A percentile compares a stretch with the other conserved stretches of the same genome.
phyloP scores from a whole-genome alignment of 2,888 invertebrate species.

The Chrysina gloriosa region DNA sequence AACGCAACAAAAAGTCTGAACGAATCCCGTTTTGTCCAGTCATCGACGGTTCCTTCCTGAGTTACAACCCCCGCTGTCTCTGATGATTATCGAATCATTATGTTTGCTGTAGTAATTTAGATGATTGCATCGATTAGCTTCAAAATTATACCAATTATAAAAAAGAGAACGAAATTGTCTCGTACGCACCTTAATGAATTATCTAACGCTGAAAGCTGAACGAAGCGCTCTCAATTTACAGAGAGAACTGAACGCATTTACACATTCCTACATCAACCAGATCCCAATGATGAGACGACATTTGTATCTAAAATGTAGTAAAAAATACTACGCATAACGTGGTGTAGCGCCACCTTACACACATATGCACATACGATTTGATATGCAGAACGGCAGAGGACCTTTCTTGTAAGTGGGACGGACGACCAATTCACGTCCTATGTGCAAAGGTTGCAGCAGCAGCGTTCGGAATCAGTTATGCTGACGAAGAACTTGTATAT shows the following conservation, averaged over 20 bases:
- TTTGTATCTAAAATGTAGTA: too few relatives aligned
- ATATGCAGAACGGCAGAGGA: conserved; percentile 2
- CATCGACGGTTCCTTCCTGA: neutral
- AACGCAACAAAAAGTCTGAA: too few relatives aligned
- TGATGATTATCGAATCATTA: neutral
- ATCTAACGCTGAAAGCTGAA: too few relatives aligned
- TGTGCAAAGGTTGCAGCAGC: conserved; percentile 7
- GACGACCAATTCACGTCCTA: neutral
- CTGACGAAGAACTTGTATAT: conserved; percentile 18
- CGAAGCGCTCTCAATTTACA: too few relatives aligned
- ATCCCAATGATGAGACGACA: too few relatives aligned
- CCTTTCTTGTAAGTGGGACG: conserved; percentile 9
- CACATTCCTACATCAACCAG: too few relatives aligned
- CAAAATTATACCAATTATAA: neutral
- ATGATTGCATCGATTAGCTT: neutral
- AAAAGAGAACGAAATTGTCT: too few relatives aligned
- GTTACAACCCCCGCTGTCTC: neutral
- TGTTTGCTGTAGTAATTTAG: neutral
- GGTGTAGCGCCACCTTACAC: neutral
- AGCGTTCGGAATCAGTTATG: conserved; percentile 18
- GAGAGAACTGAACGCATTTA: too few relatives aligned
- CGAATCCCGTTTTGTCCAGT: neutral
- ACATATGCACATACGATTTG: neutral
- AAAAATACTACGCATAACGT: neutral
- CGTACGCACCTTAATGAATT: too few relatives aligned